phyloP scores from a whole-genome alignment of 2,888 invertebrate genomes.

The Anagyrus pseudococci region DNA sequence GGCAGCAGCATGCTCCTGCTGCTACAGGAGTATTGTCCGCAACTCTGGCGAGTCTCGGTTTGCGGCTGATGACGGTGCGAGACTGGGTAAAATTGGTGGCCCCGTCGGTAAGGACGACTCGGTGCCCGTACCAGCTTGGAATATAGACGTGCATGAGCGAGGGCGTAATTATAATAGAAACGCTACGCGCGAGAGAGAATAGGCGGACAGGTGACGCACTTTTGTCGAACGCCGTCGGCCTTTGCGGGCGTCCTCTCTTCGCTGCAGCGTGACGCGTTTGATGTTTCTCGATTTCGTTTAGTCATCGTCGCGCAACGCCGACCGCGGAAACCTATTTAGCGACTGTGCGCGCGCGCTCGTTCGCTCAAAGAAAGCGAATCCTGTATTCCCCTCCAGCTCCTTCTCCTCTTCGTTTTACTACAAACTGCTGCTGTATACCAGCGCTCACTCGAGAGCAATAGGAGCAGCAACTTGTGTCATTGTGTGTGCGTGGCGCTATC shows the following conservation, averaged over 20 bases:
- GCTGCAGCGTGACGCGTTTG: conserved; percentile 19
- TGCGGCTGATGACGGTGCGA: neutral
- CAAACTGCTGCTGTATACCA: no score
- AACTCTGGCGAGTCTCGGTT: no score
- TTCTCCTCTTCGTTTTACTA: no score
- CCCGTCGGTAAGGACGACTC: neutral
- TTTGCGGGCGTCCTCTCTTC: neutral
- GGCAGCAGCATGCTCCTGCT: no score
- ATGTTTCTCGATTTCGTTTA: conserved; percentile 27
- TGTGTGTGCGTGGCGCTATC: no score
- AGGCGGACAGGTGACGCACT: conserved; percentile 1
- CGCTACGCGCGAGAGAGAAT: neutral
- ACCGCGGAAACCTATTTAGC: neutral
- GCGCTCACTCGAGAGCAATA: no score
- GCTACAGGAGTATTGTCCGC: no score
- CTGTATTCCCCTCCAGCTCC: no score
- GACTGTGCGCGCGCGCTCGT: neutral
- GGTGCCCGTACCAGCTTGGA: neutral
- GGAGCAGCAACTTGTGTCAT: no score
- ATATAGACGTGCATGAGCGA: no score
- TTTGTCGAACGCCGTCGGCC: neutral
- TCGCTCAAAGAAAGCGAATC: conserved; percentile 23
- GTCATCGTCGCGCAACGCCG: conserved; percentile 16
- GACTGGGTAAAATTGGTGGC: neutral
- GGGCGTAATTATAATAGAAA: neutral